Conservation (phyloP, 2,888 invertebrate genomes). For the Nineta flava region DNA sequence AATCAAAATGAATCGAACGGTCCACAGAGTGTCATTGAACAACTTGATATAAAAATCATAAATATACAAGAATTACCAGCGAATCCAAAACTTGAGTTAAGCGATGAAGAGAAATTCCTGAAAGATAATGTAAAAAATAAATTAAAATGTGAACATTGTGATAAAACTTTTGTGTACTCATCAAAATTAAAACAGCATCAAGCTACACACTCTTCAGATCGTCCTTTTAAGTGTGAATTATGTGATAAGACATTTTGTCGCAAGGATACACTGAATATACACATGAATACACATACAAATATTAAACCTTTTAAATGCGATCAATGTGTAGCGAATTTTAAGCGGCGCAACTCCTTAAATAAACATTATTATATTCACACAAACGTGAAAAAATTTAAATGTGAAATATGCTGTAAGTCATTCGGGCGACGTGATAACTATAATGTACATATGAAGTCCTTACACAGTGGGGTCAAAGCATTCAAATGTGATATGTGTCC, state of each 20-base stretch:
- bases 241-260: constrained; percentile 4
- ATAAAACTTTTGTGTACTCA: constrained; percentile 5
- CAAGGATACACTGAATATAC: constrained; percentile 1
- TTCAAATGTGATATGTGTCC: constrained; percentile 3
- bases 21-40: background rate
- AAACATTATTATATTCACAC: constrained; percentile 6
- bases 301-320: constrained; percentile 4
- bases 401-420: background rate
- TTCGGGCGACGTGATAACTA: constrained; percentile 5
- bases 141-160: constrained; percentile 4
- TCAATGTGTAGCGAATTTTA: constrained; percentile 1
- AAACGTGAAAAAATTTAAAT: constrained; percentile 1
- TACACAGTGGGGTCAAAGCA: background rate
- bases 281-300: constrained; percentile 3
- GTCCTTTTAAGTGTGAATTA: constrained; percentile 2
- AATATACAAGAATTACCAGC: background rate
- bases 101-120: background rate
- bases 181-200: constrained; percentile 2
- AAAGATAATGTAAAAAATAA: background rate
- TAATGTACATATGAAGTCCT: constrained; percentile 2
- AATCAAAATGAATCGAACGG: background rate
- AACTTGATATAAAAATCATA: background rate
- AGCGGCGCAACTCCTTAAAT: constrained; percentile 2
- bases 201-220: background rate
- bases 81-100: background rate